Percentiles rank a stretch among this genome's conserved stretches.
phyloP scores from a whole-genome alignment of 30 jellyfish, hydroid and myxozoan genomes.

The Pelagia noctiluca region DNA sequence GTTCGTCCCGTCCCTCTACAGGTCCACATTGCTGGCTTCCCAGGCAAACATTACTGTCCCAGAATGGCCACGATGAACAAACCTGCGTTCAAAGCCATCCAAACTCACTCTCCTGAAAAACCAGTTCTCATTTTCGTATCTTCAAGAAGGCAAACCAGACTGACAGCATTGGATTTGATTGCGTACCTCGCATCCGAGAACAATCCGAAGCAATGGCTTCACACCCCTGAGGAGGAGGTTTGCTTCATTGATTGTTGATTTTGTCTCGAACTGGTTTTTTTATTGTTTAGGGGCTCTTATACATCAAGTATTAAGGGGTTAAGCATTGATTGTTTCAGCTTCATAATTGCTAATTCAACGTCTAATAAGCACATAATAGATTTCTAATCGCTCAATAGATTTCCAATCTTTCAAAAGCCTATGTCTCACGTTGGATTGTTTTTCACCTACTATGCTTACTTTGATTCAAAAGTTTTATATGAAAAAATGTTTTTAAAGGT shows the following conservation, averaged over 20 bases:
- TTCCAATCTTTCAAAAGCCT: too few species aligned
- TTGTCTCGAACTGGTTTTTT: background rate
- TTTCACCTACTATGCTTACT: too few species aligned
- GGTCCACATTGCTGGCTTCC: conserved; percentile 99
- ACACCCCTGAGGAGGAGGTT: conserved; percentile 93
- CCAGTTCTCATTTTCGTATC: conserved; percentile 98
- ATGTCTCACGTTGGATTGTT: too few species aligned
- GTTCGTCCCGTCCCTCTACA: conserved; percentile 99
- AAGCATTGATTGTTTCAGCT: too few species aligned
- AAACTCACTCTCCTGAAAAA: conserved; percentile 97
- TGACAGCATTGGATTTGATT: conserved; percentile 97
- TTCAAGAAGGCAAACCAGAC: conserved; percentile 97
- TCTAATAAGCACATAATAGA: too few species aligned
- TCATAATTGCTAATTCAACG: too few species aligned
- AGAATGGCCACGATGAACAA: conserved; percentile 99
- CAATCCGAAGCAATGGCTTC: conserved; percentile 98
- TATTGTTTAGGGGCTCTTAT: too few species aligned
- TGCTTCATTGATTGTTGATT: background rate
- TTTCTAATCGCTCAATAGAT: too few species aligned
- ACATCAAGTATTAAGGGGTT: too few species aligned
- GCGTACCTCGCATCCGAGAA: conserved; percentile 91
- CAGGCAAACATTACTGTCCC: conserved; percentile 99
- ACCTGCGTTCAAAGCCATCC: conserved; percentile 95
- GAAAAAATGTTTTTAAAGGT: too few species aligned
- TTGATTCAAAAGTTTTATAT: too few species aligned